A percentile compares a stretch with the other conserved stretches of the same genome.
These are phyloP conservation scores for Drosophila mimica DNA, from an alignment of 2,888 invertebrate species.

Conservation along the genomic window DNA sequence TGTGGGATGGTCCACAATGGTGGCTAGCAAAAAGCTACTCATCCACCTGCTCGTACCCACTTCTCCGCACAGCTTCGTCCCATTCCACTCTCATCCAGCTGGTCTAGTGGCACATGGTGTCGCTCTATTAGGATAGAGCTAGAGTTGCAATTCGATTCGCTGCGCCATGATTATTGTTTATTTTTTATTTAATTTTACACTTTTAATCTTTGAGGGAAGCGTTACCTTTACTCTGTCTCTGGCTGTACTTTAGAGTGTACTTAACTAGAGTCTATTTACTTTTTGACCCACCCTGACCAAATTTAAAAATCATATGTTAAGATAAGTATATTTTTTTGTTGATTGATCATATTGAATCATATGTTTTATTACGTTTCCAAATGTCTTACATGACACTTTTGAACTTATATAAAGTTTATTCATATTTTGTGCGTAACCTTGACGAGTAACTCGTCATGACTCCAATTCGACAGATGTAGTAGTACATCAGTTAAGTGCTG, in stretches of 20 bases:
- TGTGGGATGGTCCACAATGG: constrained; percentile 17
- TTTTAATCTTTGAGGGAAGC: constrained; percentile 50
- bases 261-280: constrained; percentile 5
- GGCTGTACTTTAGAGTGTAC: neutral
- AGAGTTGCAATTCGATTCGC: constrained; percentile 76
- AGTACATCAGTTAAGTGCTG: constrained; percentile 23
- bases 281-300: neutral
- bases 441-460: constrained; percentile 19
- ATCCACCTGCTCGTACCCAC: constrained; percentile 14
- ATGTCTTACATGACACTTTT: neutral
- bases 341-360: neutral
- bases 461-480: constrained; percentile 11
- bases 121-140: constrained; percentile 21
- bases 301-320: too few relatives aligned
- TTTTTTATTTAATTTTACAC: constrained; percentile 80
- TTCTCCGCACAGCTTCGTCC: neutral
- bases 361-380: neutral
- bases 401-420: neutral
- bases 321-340: neutral
- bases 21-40: constrained; percentile 15
- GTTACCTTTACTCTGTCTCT: neutral
- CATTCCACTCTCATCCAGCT: neutral
- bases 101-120: constrained; percentile 4
- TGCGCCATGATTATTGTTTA: constrained; percentile 77
- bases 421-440: constrained; percentile 12